These are phyloP conservation scores for Colistium nudipinnis DNA, from an alignment of 2,113 vertebrate species.

Conservation along the genomic window DNA sequence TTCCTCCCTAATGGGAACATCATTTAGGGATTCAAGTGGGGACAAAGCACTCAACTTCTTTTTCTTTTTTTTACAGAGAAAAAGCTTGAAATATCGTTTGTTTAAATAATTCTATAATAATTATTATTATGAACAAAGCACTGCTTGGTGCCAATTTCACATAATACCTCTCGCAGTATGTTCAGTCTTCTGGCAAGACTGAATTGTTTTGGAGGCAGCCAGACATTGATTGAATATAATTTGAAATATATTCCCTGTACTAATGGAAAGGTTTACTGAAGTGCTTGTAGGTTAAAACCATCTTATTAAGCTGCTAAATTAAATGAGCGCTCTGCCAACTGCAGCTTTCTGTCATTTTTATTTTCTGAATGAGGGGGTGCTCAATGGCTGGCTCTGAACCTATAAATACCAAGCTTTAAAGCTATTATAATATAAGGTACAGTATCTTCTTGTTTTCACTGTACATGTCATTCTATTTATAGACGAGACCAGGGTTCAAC, in stretches of 20 bases:
- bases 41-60: constrained; percentile 35
- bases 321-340: constrained; percentile 66
- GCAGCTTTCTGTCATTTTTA: constrained; percentile 29
- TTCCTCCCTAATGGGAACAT: constrained; percentile 29
- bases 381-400: constrained; percentile 15
- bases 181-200: constrained; percentile 12
- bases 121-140: constrained; percentile 15
- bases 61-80: constrained; percentile 18
- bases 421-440: constrained; percentile 24
- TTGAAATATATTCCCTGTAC: constrained; percentile 45
- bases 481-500: not conserved
- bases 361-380: constrained; percentile 52
- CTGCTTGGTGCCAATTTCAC: constrained; percentile 20
- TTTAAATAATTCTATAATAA: not conserved
- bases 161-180: constrained; percentile 10
- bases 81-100: constrained; percentile 15
- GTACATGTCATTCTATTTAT: constrained; percentile 6
- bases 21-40: constrained; percentile 31
- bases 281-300: constrained; percentile 52
- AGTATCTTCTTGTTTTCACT: not conserved
- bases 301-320: constrained; percentile 59
- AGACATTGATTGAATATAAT: constrained; percentile 50
- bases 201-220: constrained; percentile 30
- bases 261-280: constrained; percentile 56
- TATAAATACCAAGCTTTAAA: constrained; percentile 6